Conservation (phyloP, 2,888 invertebrate genomes). For the Cynaeus angustus region DNA sequence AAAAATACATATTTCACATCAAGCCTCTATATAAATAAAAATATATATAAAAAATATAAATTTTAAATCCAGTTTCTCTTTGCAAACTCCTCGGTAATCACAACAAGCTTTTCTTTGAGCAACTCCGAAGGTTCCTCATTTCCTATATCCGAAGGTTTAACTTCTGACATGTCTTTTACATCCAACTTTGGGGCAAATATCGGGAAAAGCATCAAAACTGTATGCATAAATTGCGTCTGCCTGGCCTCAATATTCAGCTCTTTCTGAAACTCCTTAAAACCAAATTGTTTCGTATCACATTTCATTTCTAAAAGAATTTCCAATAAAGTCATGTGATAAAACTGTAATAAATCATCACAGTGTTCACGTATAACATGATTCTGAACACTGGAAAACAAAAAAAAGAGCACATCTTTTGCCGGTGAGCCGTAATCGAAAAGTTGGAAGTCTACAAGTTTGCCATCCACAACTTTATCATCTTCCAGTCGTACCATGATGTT, state of each 20-base stretch:
- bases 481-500: constrained; percentile 74
- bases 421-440: constrained; percentile 72
- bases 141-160: constrained; percentile 9
- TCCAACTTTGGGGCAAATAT: constrained; percentile 50
- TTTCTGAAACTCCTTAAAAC: constrained; percentile 65
- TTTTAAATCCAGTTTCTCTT: constrained; percentile 21
- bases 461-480: constrained; percentile 59
- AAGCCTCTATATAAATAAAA: too few relatives aligned
- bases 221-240: constrained; percentile 68
- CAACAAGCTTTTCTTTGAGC: constrained; percentile 5
- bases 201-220: constrained; percentile 66
- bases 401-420: constrained; percentile 73
- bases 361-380: constrained; percentile 67
- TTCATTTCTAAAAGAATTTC: constrained; percentile 63
- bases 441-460: constrained; percentile 76
- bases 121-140: neutral
- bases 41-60: too few relatives aligned
- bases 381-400: constrained; percentile 73
- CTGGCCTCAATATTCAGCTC: constrained; percentile 67
- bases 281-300: constrained; percentile 64
- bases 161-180: constrained; percentile 16
- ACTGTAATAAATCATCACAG: constrained; percentile 70
- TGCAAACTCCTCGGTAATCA: constrained; percentile 19
- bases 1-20: too few relatives aligned
- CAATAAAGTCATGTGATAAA: constrained; percentile 72